Percentiles rank a stretch among this genome's conserved stretches.
Conservation (phyloP, 2,113 vertebrate species). For the Ctenodactylus gundi region DNA sequence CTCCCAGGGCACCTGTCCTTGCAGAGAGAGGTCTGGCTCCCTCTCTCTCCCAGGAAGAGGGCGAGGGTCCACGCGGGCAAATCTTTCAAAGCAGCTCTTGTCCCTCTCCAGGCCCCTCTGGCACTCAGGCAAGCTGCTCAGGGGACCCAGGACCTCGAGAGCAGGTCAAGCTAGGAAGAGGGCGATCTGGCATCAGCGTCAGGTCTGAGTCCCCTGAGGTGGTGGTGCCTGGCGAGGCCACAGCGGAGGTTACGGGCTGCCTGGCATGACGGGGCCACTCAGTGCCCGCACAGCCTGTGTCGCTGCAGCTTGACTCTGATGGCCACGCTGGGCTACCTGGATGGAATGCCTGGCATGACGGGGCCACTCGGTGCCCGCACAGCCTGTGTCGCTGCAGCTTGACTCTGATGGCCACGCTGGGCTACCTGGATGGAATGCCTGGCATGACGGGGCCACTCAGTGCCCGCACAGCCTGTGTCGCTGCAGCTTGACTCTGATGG, state of each 20-base stretch:
- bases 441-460: too few relatives aligned
- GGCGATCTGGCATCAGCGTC: neutral
- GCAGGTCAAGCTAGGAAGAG: neutral
- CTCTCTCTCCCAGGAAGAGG: neutral
- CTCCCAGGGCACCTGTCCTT: neutral
- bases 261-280: fast-evolving
- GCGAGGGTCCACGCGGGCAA: neutral
- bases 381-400: too few relatives aligned
- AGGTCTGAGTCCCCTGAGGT: neutral
- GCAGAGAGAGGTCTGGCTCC: neutral
- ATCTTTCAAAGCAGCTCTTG: neutral
- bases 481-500: too few relatives aligned
- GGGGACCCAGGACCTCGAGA: neutral
- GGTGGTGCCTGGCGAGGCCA: too few relatives aligned
- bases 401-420: too few relatives aligned
- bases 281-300: too few relatives aligned
- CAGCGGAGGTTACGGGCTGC: neutral
- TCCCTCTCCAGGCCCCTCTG: neutral
- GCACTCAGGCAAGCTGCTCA: neutral
- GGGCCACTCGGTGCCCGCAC: too few relatives aligned
- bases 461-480: fast-evolving
- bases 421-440: too few relatives aligned
- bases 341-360: too few relatives aligned
- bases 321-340: too few relatives aligned
- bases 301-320: too few relatives aligned